These are phyloP conservation scores for Osmerus eperlanus DNA, from an alignment of 2,113 vertebrate species.

Conservation along the genomic window DNA sequence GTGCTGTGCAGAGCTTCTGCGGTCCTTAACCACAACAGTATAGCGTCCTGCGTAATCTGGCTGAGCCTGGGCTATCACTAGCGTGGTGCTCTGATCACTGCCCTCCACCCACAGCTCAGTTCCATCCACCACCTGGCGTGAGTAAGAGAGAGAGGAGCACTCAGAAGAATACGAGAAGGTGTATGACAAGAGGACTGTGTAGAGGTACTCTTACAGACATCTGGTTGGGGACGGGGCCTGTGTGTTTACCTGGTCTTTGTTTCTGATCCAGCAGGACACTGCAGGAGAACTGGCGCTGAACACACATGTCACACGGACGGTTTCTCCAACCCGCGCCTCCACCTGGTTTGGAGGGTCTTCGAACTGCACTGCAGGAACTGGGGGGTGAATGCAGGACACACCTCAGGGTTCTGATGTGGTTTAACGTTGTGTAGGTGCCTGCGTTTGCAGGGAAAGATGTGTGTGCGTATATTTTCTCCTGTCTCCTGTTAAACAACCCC, in stretches of 20 bases:
- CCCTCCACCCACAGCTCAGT: slow-evolving; percentile 61
- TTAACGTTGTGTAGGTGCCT: too few relatives aligned
- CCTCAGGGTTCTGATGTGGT: neutral
- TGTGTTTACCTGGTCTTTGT: slow-evolving; percentile 68
- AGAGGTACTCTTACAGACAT: too few relatives aligned
- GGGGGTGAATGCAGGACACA: neutral
- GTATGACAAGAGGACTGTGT: too few relatives aligned
- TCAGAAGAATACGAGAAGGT: too few relatives aligned
- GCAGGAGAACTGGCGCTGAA: slow-evolving; percentile 66
- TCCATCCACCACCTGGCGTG: slow-evolving; percentile 58
- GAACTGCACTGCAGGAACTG: slow-evolving; percentile 61
- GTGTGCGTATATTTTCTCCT: neutral
- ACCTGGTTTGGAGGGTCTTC: slow-evolving; percentile 54
- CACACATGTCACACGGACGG: slow-evolving; percentile 55
- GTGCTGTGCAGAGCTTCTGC: slow-evolving; percentile 66
- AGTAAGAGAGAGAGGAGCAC: neutral
- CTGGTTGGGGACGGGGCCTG: too few relatives aligned
- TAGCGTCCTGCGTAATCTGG: slow-evolving; percentile 68
- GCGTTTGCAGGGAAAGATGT: neutral
- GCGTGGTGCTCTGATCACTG: slow-evolving; percentile 53
- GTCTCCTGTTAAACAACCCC: too few relatives aligned
- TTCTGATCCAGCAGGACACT: slow-evolving; percentile 73
- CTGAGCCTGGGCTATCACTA: slow-evolving; percentile 62
- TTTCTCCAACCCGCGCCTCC: slow-evolving; percentile 62
- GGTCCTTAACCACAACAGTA: slow-evolving; percentile 64